Evolutionary conservation across 2,888 invertebrate species (phyloP).

Genomic region (Diarsia rubi): DNA sequence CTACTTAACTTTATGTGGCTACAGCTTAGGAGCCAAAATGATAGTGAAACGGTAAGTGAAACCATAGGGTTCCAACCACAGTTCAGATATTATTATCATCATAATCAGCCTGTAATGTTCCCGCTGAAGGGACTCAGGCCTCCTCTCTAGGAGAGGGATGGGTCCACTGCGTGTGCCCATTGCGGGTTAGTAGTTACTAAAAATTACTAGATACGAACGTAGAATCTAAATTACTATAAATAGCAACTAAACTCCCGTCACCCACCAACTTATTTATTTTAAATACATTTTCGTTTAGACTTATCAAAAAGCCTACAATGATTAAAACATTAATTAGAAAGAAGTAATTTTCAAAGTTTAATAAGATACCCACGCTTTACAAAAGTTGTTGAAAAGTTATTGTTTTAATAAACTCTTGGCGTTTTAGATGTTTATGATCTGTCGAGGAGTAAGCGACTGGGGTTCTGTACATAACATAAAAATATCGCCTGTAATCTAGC

Average conservation of each 20-base stretch:
- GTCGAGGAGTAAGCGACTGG: not conserved
- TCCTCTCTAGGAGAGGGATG: too few species aligned
- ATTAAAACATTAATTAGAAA: conserved; percentile 15
- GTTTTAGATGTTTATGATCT: not conserved
- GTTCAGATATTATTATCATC: too few species aligned
- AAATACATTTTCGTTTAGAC: not conserved
- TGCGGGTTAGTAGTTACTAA: too few species aligned
- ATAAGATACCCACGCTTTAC: conserved; percentile 30
- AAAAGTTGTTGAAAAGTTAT: conserved; percentile 21
- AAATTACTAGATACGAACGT: too few species aligned
- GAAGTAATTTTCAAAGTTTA: conserved; percentile 42
- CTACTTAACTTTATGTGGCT: too few species aligned
- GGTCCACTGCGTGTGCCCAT: too few species aligned
- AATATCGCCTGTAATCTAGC: too few species aligned
- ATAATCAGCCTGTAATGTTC: too few species aligned
- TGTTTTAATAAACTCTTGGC: conserved; percentile 12
- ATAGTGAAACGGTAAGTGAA: too few species aligned
- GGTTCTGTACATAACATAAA: not conserved
- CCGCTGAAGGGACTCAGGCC: too few species aligned
- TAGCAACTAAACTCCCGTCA: not conserved
- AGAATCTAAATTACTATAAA: not conserved
- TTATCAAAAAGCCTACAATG: conserved; percentile 3
- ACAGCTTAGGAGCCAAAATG: too few species aligned
- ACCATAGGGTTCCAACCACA: too few species aligned
- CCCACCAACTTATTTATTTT: not conserved